Percentiles rank a stretch among this genome's conserved stretches.
These are phyloP conservation scores for Ormyrus labotus DNA, from an alignment of 2,888 invertebrate species.

Conservation along the genomic window DNA sequence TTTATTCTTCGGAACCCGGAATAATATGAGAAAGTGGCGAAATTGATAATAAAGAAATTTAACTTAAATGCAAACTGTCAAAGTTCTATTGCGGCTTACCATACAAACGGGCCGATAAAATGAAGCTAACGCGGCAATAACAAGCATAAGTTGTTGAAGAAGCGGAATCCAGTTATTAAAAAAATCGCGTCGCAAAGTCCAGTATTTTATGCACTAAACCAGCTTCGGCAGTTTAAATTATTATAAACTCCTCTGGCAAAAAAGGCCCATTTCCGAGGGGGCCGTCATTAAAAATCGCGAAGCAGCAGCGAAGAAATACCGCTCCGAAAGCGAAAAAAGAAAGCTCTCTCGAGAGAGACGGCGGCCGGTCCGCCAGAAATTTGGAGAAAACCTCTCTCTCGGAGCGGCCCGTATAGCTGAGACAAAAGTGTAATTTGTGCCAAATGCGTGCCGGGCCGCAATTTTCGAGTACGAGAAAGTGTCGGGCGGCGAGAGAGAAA, in stretches of 20 bases:
- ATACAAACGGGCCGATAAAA: no score
- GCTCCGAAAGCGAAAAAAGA: background rate
- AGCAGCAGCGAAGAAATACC: background rate
- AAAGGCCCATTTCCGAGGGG: background rate
- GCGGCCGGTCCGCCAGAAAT: conserved; percentile 8
- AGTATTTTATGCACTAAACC: conserved; percentile 27
- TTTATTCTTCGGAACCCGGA: background rate
- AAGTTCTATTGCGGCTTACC: no score
- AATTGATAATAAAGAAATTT: background rate
- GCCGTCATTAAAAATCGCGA: conserved; percentile 47
- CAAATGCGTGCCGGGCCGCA: conserved; percentile 46
- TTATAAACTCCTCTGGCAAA: conserved; percentile 1
- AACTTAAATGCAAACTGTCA: no score
- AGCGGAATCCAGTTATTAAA: conserved; percentile 18
- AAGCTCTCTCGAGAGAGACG: background rate
- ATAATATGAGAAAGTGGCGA: background rate
- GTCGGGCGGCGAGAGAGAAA: conserved; percentile 24
- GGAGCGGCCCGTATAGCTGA: conserved; percentile 25
- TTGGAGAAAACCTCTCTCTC: background rate
- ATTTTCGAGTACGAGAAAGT: conserved; percentile 51
- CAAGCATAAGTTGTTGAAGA: background rate
- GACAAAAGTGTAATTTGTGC: conserved; percentile 55
- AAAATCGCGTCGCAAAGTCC: background rate
- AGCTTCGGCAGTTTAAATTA: conserved; percentile 20
- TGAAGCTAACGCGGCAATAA: background rate